Evolutionary conservation across 2,113 vertebrate genomes (phyloP).

Genomic region (Zeus faber): DNA sequence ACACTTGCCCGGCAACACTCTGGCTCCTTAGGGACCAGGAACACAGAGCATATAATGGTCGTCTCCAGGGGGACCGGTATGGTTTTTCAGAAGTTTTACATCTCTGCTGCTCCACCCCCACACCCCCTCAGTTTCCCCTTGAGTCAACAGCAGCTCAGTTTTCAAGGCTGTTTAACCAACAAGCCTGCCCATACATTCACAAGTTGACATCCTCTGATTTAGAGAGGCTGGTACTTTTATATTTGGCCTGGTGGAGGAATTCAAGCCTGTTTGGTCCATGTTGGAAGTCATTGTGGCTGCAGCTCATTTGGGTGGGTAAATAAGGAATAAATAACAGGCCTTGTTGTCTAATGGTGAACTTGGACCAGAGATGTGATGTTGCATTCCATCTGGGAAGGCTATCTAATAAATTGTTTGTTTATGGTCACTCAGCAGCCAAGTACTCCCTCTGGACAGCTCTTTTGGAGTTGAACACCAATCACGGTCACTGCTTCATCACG

Average conservation of each 20-base stretch:
- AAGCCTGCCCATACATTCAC: slow-evolving; percentile 63
- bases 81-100: slow-evolving; percentile 41
- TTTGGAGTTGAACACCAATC: not conserved
- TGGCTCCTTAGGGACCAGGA: slow-evolving; percentile 60
- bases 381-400: slow-evolving; percentile 12
- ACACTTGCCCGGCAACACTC: slow-evolving; percentile 57
- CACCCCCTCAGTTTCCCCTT: slow-evolving; percentile 48
- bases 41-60: slow-evolving; percentile 53
- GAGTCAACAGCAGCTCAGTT: slow-evolving; percentile 62
- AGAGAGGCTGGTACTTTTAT: slow-evolving; percentile 32
- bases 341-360: slow-evolving; percentile 28
- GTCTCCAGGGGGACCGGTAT: slow-evolving; percentile 45
- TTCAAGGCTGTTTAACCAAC: slow-evolving; percentile 63
- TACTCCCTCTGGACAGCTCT: not conserved
- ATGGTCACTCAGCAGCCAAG: slow-evolving; percentile 21
- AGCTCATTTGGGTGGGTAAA: slow-evolving; percentile 13
- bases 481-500: not conserved
- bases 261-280: slow-evolving; percentile 37
- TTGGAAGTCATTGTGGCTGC: slow-evolving; percentile 25
- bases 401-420: slow-evolving; percentile 11
- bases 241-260: slow-evolving; percentile 46
- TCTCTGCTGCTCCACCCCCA: slow-evolving; percentile 40
- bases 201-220: slow-evolving; percentile 61
- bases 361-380: slow-evolving; percentile 16
- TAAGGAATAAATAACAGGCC: slow-evolving; percentile 25